Evolutionary conservation across 2,888 invertebrate genomes (phyloP).

Genomic region (Rhingia campestris): DNA sequence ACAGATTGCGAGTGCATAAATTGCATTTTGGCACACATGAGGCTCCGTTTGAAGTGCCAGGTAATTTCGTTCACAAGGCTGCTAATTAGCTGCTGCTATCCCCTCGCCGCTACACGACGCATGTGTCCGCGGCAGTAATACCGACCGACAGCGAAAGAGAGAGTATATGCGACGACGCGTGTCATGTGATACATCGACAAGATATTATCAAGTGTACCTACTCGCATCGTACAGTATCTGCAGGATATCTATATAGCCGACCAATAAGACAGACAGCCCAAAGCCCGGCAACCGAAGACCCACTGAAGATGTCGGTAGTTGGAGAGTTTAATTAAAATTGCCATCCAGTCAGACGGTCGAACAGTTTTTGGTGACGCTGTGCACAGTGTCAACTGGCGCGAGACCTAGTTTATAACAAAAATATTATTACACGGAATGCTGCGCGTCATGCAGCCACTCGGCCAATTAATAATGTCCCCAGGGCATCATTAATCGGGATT

Average conservation of each 20-base stretch:
- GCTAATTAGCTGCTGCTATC: conserved; percentile 60
- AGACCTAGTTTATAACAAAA: conserved; percentile 70
- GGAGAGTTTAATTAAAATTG: conserved; percentile 71
- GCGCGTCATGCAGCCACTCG: conserved; percentile 60
- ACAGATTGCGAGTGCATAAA: conserved; percentile 69
- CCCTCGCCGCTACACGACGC: conserved; percentile 21
- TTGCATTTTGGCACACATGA: conserved; percentile 67
- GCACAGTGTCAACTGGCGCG: conserved; percentile 66
- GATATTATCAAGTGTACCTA: conserved; percentile 55
- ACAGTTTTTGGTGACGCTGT: conserved; percentile 55
- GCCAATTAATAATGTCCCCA: conserved; percentile 70
- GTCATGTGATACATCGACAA: conserved; percentile 72
- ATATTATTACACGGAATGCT: conserved; percentile 65
- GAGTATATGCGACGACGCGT: conserved; percentile 64
- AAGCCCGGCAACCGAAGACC: conserved; percentile 9
- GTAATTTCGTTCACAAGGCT: conserved; percentile 66
- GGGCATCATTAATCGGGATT: conserved; percentile 72
- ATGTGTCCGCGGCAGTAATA: not conserved
- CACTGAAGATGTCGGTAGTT: conserved; percentile 66
- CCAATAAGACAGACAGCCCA: not conserved
- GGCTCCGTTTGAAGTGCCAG: conserved; percentile 64
- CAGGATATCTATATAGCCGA: conserved; percentile 27
- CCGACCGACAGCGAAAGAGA: conserved; percentile 40
- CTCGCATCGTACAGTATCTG: conserved; percentile 33
- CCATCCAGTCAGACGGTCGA: conserved; percentile 54